Base-by-base conservation (phyloP, 2,113 vertebrate genomes). In the Ginglymostoma cirratum region DNA sequence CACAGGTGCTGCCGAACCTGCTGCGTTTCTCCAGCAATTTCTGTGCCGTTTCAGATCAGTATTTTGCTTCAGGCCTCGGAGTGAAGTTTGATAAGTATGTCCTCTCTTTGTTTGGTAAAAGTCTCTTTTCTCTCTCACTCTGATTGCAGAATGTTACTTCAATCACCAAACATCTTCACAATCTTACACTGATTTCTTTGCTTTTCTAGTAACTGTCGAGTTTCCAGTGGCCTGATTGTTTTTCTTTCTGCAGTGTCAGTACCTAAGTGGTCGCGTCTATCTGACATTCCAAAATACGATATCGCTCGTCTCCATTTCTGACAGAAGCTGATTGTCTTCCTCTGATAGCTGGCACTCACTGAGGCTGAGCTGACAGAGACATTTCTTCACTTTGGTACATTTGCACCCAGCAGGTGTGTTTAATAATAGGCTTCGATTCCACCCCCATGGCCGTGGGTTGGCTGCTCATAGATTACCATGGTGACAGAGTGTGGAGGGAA, bases 401-500 rank as follows among this genome's bases (percentile, higher is more conserved):
- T 94, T 21, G 61, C 34, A n/a, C 90, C 14, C n/a, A 69, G 90
- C 90, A 66, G 65, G 61, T 66, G 90, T 1, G 61, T 38, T 67
- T 69, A 55, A 90, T 90, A 90, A 90, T 65, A 94, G 38, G 61
- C n/a, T 94, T 69, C 42, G n/a, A 66, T 67, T 66, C 61, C 90
- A 23, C 90, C 90, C 90, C 67, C 90, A 69, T 69, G 61, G 55
- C 55, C 30, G 55, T 92, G 89, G 89, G 89, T 42, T 94, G 90
- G 90, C 90, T 42, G 61, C 61, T 69, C 34, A 19, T 17, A 38
- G 6, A 42, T 67, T 24, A 69, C 90, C 65, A 69, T 69, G 87
- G 87, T 0, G 52, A 90, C 87, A 90, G 52, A 7, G 52, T 89
- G 86, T 3, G 86, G 52, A 55, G 52, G 52, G 27, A 52, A 30